Percentiles rank a stretch among this genome's conserved stretches.
Conservation (phyloP, 2,888 invertebrate genomes). For the Laothoe populi region DNA sequence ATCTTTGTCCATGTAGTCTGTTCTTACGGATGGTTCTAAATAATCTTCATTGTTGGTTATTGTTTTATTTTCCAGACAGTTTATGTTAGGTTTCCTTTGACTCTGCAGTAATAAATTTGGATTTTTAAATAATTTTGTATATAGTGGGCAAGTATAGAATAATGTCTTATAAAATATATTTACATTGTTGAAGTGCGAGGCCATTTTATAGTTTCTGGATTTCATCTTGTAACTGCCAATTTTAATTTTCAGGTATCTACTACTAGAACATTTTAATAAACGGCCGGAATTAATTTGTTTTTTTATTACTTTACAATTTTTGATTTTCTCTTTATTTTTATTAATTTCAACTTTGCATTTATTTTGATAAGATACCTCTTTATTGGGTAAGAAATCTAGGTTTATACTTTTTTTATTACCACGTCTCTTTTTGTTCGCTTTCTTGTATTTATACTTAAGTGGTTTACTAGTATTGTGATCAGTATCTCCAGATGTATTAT, state of each 20-base stretch:
- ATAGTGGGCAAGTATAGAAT: background rate
- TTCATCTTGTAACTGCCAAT: conserved; percentile 40
- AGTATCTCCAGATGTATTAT: conserved; percentile 49
- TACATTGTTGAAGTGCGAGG: background rate
- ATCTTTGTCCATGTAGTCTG: background rate
- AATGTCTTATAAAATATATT: background rate
- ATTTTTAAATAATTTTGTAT: background rate
- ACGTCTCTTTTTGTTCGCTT: conserved; percentile 41
- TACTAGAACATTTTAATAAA: conserved; percentile 43
- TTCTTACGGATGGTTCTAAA: background rate
- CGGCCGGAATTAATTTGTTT: conserved; percentile 46
- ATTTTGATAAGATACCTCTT: conserved; percentile 36
- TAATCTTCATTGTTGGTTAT: background rate
- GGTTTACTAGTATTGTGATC: conserved; percentile 43
- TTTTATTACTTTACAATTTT: conserved; percentile 46
- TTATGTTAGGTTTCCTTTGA: background rate
- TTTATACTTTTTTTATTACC: conserved; percentile 32
- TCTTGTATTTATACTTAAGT: conserved; percentile 43
- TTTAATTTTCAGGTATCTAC: conserved; percentile 42
- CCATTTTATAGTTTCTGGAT: conserved; percentile 32
- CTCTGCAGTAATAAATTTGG: background rate
- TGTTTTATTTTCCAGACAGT: background rate
- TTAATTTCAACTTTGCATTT: conserved; percentile 36
- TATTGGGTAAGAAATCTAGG: conserved; percentile 36
- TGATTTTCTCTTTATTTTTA: conserved; percentile 43